Evolutionary conservation across 2,113 vertebrate species (phyloP).

Genomic region (Glaucomys volans): DNA sequence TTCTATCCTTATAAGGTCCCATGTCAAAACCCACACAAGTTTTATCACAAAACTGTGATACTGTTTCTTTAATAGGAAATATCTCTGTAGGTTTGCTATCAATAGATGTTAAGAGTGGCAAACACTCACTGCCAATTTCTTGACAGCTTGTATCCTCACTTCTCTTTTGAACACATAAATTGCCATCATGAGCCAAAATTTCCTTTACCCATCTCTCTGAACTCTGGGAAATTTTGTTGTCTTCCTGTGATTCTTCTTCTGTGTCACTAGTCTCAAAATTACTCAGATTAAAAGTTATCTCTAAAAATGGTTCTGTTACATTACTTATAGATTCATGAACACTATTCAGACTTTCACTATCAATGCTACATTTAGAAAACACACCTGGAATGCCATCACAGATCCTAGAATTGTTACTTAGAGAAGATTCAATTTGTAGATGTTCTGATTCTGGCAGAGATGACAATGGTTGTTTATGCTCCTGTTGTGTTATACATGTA

Average conservation of each 20-base stretch:
- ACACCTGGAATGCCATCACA: accelerated
- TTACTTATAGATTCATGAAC: background rate
- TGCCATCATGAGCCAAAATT: background rate
- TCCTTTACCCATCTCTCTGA: background rate
- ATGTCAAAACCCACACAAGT: background rate
- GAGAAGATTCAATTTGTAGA: background rate
- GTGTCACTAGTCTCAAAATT: conserved; percentile 85
- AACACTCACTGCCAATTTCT: background rate
- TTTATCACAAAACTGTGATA: conserved; percentile 59
- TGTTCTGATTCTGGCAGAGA: background rate
- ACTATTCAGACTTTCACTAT: background rate
- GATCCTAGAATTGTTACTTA: background rate
- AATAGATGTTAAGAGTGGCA: background rate
- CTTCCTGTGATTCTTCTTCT: conserved; percentile 71
- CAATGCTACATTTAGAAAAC: background rate
- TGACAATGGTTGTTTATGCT: background rate
- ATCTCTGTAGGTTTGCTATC: background rate
- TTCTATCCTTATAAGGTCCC: background rate
- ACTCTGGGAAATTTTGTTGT: background rate
- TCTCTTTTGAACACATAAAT: background rate
- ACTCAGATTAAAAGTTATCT: conserved; percentile 86
- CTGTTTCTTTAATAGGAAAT: background rate
- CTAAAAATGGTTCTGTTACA: conserved; percentile 69
- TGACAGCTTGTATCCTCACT: background rate
- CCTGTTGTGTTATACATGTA: background rate